Evolutionary conservation across 92 coral and sea anemone genomes (phyloP).

Genomic region (Virgularia gustaviana): DNA sequence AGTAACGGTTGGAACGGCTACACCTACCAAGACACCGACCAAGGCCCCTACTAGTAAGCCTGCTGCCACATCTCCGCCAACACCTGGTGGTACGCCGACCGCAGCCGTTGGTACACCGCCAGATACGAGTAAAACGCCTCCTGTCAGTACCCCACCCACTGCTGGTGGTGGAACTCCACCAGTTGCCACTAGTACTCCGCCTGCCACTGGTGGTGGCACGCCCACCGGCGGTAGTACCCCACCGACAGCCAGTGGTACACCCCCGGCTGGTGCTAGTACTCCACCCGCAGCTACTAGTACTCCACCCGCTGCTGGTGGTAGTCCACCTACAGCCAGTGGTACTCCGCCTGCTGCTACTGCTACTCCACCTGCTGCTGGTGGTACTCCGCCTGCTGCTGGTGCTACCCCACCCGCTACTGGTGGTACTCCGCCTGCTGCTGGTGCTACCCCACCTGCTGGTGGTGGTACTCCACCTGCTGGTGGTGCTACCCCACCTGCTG

Average conservation of each 20-base stretch:
- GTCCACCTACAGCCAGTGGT: background rate
- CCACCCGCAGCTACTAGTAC: background rate
- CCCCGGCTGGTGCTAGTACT: background rate
- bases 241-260: background rate
- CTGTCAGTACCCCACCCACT: background rate
- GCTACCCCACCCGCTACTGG: background rate
- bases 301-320: background rate
- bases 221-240: background rate
- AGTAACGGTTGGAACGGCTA: background rate
- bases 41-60: background rate
- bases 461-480: background rate
- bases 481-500: background rate
- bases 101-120: background rate
- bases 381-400: background rate
- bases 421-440: background rate
- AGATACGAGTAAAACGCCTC: background rate
- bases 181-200: background rate
- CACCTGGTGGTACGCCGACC: background rate
- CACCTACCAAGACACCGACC: constrained; percentile 1
- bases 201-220: background rate
- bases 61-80: background rate
- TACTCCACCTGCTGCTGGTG: background rate
- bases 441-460: background rate
- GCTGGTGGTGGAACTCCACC: background rate
- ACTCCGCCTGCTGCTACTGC: background rate